Base-by-base conservation (phyloP, 2,797 vertebrate species). In the Poecilia wingei region DNA sequence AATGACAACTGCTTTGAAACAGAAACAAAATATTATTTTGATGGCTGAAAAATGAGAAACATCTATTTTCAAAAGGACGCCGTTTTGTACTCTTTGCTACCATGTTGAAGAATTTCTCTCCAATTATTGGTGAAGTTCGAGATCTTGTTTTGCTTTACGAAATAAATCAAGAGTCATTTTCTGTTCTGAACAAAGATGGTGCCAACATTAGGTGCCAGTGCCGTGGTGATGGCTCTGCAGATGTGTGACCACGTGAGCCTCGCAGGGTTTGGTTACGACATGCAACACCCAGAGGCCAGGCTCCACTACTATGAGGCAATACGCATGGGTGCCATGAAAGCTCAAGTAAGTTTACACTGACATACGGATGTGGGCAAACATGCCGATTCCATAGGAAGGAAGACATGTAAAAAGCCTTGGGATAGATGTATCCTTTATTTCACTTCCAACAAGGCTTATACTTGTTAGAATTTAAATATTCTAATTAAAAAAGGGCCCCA, bases 241-340 rank as follows among this genome's bases (percentile, higher is more conserved):
- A 81, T 97, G 78, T 97, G 96, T 73, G 96, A 97, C 87, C 95
- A 96, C 81, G 95, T 97, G 71, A 96, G 94, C 78, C 84, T 97
- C 66, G 96, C 94, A 12, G 96, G 96, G 16, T 96, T 97, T 74
- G 96, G 96, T 9, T 96, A 97, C 1, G 90, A 96, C 72, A 90
- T 96, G 91, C 88, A 92, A 79, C 94, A 95, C 59, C 96, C 95
- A 0, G 88, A 88, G 36, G 86, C 94, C 43, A 89, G 90, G n/a
- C 95, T 97, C 69, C 96, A 96, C 88, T 97, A 97, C 86, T 97
- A 96, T 0, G 96, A 95, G 82, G 71, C 85, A 31, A 64, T 95
- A 75, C 92, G 82, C 74, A 96, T 96, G 95, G 91, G 90, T 0
- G 86, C 93, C 59, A 97, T 97, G 94, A 94, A 92, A 70, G 80